Evolutionary conservation across 2,797 vertebrate species (phyloP), one percentile per base, ranked within the genome.

Genomic region (Babyrousa celebensis): DNA sequence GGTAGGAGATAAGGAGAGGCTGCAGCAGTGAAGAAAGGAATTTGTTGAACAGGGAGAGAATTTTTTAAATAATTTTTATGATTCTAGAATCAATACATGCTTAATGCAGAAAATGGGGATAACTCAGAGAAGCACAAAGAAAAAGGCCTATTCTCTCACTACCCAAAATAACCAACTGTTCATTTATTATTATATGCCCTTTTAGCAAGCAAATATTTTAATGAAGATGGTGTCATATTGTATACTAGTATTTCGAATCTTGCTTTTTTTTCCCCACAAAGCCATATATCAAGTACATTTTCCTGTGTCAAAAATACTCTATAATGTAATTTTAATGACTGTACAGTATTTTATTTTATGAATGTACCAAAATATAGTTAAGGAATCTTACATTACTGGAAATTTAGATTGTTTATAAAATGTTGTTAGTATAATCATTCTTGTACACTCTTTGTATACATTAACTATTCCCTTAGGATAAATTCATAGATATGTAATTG

Each of bases 341-440:
- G 18, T 65, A 67, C 27, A 60, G 36, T 83, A 67, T 67, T 67
- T 40, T 68, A 87, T 85, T 72, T 92, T 94, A 62, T 72, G 75
- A 92, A 83, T 75, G n/a, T 86, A 67, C 72, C 62, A 96, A 92
- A 85, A 89, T 94, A 12, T 89, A 79, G 68, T 80, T 95, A 85
- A 91, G 29, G 74, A 85, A 75, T 88, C 63, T 70, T 86, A 75
- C 36, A 27, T 70, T 77, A 92, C 58, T 79, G 14, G 58, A 94
- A 97, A 91, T 89, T 83, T 86, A 89, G 36, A 27, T 80, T 80
- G 60, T 79, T 88, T 91, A 89, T 65, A 95, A 70, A 95, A 72
- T 82, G 71, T 92, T 95, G 58, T 75, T 85, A 94, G 18, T 85
- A 84, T 92, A 95, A 72, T 92, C 21, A 95, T 89, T 91, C 17